Evolutionary conservation across 2,888 invertebrate species (phyloP).

Genomic region (Lasius fuliginosus): DNA sequence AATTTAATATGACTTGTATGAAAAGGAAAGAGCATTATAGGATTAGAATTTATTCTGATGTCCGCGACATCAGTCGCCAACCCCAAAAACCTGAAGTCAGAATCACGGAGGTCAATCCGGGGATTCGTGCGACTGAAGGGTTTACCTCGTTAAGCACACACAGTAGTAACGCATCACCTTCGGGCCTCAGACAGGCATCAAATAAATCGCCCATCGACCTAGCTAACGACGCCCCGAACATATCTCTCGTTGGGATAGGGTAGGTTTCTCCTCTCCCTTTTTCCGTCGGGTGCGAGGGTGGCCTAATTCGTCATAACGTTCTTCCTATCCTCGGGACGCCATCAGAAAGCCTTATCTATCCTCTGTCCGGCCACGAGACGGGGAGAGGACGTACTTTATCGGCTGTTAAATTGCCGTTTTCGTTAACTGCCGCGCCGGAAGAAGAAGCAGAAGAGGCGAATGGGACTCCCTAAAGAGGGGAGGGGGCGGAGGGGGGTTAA

Average conservation of each 20-base stretch:
- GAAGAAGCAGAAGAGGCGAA: conserved; percentile 31
- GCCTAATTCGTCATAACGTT: conserved; percentile 83
- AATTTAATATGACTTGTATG: not conserved
- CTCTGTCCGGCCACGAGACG: conserved; percentile 9
- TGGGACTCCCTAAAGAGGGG: not conserved
- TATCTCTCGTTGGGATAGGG: conserved; percentile 82
- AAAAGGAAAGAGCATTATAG: not conserved
- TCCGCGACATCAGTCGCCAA: not conserved
- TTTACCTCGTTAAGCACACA: conserved; percentile 33
- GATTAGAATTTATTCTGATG: not conserved
- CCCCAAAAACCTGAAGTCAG: conserved; percentile 2
- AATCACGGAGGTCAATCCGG: conserved; percentile 10
- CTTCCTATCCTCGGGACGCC: conserved; percentile 70
- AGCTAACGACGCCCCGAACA: conserved; percentile 80
- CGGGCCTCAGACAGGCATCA: conserved; percentile 39
- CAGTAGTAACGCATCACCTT: conserved; percentile 42
- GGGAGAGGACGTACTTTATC: conserved; percentile 72
- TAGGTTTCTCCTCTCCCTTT: conserved; percentile 77
- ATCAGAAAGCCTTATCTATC: conserved; percentile 58
- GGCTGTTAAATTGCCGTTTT: conserved; percentile 79
- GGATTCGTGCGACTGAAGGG: conserved; percentile 25
- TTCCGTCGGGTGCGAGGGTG: conserved; percentile 77
- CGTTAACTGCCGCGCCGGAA: conserved; percentile 51
- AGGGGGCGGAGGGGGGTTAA: not conserved
- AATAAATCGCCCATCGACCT: conserved; percentile 55